Base-by-base conservation (phyloP, 1,140 invertebrate genomes). In the Chymomyza costata region DNA sequence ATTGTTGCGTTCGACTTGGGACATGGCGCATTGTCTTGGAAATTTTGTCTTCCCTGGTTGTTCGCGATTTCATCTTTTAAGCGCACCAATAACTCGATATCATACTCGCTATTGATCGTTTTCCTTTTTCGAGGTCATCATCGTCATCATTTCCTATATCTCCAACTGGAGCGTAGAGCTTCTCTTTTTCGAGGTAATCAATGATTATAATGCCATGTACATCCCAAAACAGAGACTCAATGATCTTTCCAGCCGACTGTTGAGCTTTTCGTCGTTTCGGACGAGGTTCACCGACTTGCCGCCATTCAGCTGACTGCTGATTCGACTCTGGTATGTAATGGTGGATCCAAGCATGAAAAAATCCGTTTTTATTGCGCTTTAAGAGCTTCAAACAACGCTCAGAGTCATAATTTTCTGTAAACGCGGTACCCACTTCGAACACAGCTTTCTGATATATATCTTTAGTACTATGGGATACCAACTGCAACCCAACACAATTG, bases 21-120 rank as follows among this genome's bases (percentile, higher is more conserved):
- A 11, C 31, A 34, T 11, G 31, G 31, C 13, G 74, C 76, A 41
- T 85, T 86, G 55, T 86, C 76, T 58, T 86, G 83, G 46, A 81
- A 73, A 57, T 39, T 19, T 16, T 16, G 7, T 39, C 17, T 39
- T 39, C 15, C 31, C 5, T 5, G 7, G 7, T 34, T 34, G 7
- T 34, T 34, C 37, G 37, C 17, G 3, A 17, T 17, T 39, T 39
- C 17, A 16, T 2, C 15, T 16, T 39, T 39, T n/a, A 17, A 19
- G 17, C 17, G 37, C 3, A 16, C 15, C 15, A 17, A 17, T 19
- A 34, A 34, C 17, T 5, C 17, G 5, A 17, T 39, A n/a, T 16
- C 14, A n/a, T 17, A 34, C 7, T 34, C 31, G 31, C 31, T 34
- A 11, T 34, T 34, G 31, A 34, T 34, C 7, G 31, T 34, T 11